These are phyloP conservation scores for Prionace glauca DNA, from an alignment of 2,797 vertebrate species.

Conservation along the genomic window DNA sequence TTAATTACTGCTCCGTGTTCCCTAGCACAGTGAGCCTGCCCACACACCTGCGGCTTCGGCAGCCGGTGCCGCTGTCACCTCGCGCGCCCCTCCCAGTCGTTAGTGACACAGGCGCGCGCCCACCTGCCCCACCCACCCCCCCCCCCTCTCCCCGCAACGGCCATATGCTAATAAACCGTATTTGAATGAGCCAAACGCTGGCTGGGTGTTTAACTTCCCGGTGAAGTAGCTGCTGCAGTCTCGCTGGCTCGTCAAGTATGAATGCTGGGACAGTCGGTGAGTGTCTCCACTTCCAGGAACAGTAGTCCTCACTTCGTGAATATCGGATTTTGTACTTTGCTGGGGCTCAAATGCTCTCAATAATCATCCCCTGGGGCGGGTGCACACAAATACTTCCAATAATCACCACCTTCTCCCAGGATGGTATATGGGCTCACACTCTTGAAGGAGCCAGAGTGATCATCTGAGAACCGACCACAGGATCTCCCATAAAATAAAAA, in stretches of 20 bases:
- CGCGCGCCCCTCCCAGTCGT: background rate
- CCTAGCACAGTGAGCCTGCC: background rate
- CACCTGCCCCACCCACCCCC: rapidly evolving
- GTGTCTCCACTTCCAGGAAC: background rate
- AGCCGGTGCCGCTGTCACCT: too few species aligned
- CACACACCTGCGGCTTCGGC: too few species aligned
- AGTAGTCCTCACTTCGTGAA: background rate
- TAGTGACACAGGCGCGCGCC: background rate
- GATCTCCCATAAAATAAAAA: too few species aligned
- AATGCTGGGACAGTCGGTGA: background rate
- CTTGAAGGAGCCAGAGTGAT: too few species aligned
- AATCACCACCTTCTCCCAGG: too few species aligned
- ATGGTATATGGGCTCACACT: too few species aligned
- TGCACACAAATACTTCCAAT: too few species aligned
- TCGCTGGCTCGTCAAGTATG: background rate
- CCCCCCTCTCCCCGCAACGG: background rate
- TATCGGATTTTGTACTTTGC: background rate
- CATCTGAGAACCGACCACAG: background rate
- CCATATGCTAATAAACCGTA: background rate
- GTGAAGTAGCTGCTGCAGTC: background rate
- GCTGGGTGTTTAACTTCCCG: background rate
- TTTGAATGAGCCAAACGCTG: background rate
- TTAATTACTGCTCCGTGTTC: background rate
- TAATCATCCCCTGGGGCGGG: too few species aligned
- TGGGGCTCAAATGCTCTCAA: too few species aligned